Conservation (phyloP, 2,888 invertebrate species). For the Sinodicranocentrus sp. region DNA sequence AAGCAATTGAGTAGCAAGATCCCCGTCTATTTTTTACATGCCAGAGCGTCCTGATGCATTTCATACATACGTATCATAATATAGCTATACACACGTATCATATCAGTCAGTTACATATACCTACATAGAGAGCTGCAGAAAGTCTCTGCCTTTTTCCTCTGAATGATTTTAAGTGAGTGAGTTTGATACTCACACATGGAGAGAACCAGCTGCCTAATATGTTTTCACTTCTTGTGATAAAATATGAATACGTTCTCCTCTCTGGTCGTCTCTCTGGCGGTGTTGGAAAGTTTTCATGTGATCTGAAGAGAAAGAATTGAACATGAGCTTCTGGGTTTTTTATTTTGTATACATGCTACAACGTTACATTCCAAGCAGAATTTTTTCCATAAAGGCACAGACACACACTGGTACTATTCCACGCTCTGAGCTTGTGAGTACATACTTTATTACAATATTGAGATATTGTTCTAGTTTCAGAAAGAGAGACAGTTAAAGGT, state of each 20-base stretch:
- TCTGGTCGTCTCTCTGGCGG: conserved; percentile 9
- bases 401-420: too few species aligned
- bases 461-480: too few species aligned
- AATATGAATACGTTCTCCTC: conserved; percentile 21
- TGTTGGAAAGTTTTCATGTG: not conserved
- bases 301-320: too few species aligned
- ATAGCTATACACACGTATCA: too few species aligned
- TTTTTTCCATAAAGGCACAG: too few species aligned
- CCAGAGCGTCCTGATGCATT: not conserved
- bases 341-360: not conserved
- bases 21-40: conserved; percentile 17
- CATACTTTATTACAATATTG: too few species aligned
- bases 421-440: too few species aligned
- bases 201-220: conserved; percentile 49
- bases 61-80: not conserved
- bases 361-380: not conserved
- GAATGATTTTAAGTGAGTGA: too few species aligned
- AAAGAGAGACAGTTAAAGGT: too few species aligned
- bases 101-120: too few species aligned
- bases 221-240: conserved; percentile 41
- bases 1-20: conserved; percentile 20
- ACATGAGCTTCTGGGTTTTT: too few species aligned
- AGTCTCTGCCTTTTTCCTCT: not conserved
- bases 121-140: conserved; percentile 1
- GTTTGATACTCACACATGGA: not conserved